Evolutionary conservation across 1,140 invertebrate species (phyloP).

Genomic region (Asobara japonica): DNA sequence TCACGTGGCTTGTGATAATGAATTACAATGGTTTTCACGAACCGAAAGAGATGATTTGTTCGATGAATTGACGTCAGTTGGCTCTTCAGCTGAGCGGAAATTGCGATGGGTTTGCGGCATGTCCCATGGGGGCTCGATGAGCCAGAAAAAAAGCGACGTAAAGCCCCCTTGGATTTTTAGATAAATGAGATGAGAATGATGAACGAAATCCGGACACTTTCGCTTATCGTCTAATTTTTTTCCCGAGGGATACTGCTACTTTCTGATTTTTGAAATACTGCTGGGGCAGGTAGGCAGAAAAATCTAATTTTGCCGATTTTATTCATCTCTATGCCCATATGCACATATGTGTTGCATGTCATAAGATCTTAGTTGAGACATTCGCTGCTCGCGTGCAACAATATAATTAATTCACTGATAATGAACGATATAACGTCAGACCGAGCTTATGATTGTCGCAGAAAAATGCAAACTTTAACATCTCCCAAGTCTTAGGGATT

Average conservation of each 20-base stretch:
- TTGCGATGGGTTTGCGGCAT: not conserved
- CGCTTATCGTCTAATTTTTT: not conserved
- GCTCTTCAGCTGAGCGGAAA: not conserved
- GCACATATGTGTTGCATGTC: too few relatives aligned
- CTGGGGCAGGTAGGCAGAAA: too few relatives aligned
- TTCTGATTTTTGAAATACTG: too few relatives aligned
- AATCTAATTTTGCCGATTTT: too few relatives aligned
- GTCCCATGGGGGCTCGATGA: not conserved
- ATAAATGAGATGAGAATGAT: constrained; percentile 8
- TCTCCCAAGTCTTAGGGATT: too few relatives aligned
- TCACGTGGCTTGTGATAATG: not conserved
- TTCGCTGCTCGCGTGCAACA: too few relatives aligned
- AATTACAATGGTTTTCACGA: not conserved
- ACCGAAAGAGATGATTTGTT: not conserved
- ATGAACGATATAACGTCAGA: too few relatives aligned
- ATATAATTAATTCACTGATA: too few relatives aligned
- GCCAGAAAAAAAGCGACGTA: not conserved
- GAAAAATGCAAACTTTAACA: too few relatives aligned
- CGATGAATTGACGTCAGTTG: not conserved
- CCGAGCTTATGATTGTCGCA: too few relatives aligned
- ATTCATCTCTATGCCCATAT: too few relatives aligned
- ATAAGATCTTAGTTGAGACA: too few relatives aligned
- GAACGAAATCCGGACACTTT: not conserved
- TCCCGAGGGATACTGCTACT: not conserved
- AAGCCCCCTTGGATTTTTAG: not conserved